phyloP scores from a whole-genome alignment of 1,140 invertebrate genomes.

The Tribolium madens region DNA sequence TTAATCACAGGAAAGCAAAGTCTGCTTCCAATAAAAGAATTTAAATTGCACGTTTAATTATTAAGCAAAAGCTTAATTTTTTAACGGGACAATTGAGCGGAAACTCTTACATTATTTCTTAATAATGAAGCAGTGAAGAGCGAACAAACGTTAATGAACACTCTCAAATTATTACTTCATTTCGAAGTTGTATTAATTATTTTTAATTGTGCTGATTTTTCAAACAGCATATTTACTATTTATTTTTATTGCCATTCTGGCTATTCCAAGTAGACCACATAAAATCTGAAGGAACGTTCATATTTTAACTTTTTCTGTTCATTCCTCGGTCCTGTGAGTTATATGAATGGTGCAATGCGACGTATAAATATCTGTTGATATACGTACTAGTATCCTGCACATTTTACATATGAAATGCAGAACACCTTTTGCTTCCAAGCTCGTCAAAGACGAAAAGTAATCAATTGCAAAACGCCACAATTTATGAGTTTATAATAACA shows the following conservation, averaged over 20 bases:
- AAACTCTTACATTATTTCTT: slow-evolving; percentile 33
- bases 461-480: slow-evolving; percentile 3
- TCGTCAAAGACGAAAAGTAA: neutral
- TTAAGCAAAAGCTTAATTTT: slow-evolving; percentile 25
- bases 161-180: slow-evolving; percentile 3
- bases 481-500: slow-evolving; percentile 28
- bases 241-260: slow-evolving; percentile 3
- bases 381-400: slow-evolving; percentile 20
- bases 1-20: slow-evolving; percentile 23
- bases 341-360: slow-evolving; percentile 47
- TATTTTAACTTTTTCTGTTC: slow-evolving; percentile 37
- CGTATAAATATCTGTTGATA: slow-evolving; percentile 49
- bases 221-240: neutral
- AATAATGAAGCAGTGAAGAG: slow-evolving; percentile 32
- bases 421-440: neutral
- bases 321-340: slow-evolving; percentile 27
- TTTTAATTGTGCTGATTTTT: slow-evolving; percentile 24
- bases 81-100: slow-evolving; percentile 21
- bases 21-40: slow-evolving; percentile 22
- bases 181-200: slow-evolving; percentile 38
- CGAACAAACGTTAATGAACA: slow-evolving; percentile 28
- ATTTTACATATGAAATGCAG: slow-evolving; percentile 42
- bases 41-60: slow-evolving; percentile 28
- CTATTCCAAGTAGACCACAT: slow-evolving; percentile 14
- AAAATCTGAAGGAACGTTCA: slow-evolving; percentile 14